Base-by-base conservation (phyloP, 92 coral and sea anemone species). In the Zoanthus gigantus region DNA sequence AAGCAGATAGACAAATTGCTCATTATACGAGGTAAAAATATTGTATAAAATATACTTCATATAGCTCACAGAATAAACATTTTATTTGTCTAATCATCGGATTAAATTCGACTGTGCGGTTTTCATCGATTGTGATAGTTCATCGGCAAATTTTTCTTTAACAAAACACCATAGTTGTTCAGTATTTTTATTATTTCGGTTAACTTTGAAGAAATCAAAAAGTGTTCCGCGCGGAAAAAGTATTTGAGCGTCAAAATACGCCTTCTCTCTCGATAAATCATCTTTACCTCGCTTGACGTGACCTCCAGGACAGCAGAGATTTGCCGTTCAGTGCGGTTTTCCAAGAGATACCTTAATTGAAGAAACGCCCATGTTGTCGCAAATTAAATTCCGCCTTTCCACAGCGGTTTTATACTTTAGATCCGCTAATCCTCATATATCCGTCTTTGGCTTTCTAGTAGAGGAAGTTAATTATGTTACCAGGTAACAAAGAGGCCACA, bases 311-410 rank as follows among this genome's bases (percentile, higher is more conserved):
- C 74, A 66, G 85, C 14, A 65, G 85, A 66, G 66, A 58, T 2
- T 30, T 66, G 58, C 66, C 28, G 66, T 50, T 81, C 57, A 81
- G 75, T 81, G 85, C 85, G 85, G 85, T 81, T 81, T 81, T 42
- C 28, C 60, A 81, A 13, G 42, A 81, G 28, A 66, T 81, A 65
- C 57, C 61, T 23, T 81, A 81, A 81, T 66, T 81, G 56, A 63
- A 81, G 85, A 81, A 81, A 81, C 85, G 75, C 85, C 85, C 47
- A 63, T 65, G 47, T 18, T 81, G 85, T 81, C 63, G 74, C 50
- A 79, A 66, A 31, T 50, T 68, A 46, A 66, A 67, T 81, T 81
- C 46, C 34, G 71, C 17, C 44, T 81, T 50, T 81, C 85, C 29
- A 44, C 57, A 81, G 75, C 85, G 85, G 75, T 81, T 81, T 66